Evolutionary conservation across 1,140 invertebrate genomes (phyloP).

Genomic region (Pteromalus puparum): DNA sequence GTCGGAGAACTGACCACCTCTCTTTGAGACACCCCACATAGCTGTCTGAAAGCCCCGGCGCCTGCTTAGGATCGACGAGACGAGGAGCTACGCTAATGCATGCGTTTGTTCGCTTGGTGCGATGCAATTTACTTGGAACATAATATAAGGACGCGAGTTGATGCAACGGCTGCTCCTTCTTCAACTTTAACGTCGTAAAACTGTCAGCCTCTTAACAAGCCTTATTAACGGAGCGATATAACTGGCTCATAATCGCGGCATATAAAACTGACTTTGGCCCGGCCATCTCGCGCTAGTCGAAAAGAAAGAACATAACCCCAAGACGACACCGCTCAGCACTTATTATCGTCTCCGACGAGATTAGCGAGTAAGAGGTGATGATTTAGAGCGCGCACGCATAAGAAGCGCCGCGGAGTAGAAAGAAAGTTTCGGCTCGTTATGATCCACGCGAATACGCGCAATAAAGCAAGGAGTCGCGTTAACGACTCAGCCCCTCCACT

Average conservation of each 20-base stretch:
- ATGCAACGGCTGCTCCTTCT: no score
- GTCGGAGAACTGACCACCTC: slow-evolving; percentile 17
- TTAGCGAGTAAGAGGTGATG: background rate
- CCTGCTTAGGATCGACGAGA: background rate
- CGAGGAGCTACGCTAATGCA: no score
- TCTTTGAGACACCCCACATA: slow-evolving; percentile 20
- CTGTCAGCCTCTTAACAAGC: no score
- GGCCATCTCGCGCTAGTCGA: no score
- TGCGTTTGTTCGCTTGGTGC: background rate
- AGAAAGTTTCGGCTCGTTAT: background rate
- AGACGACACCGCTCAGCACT: background rate
- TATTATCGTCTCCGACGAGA: background rate
- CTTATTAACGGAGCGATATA: slow-evolving; percentile 1
- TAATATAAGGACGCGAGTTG: no score
- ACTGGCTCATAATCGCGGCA: background rate
- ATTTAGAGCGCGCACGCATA: background rate
- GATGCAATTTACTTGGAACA: slow-evolving; percentile 37
- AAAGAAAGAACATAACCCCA: background rate
- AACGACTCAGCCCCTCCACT: background rate
- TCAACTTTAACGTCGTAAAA: no score
- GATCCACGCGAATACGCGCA: slow-evolving; percentile 4
- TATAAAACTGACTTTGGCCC: background rate
- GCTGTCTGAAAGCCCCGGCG: slow-evolving; percentile 1
- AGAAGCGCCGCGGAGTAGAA: background rate
- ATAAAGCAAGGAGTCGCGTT: slow-evolving; percentile 8